Conservation (phyloP, 2,113 vertebrate species). For the Trematomus loennbergii region DNA sequence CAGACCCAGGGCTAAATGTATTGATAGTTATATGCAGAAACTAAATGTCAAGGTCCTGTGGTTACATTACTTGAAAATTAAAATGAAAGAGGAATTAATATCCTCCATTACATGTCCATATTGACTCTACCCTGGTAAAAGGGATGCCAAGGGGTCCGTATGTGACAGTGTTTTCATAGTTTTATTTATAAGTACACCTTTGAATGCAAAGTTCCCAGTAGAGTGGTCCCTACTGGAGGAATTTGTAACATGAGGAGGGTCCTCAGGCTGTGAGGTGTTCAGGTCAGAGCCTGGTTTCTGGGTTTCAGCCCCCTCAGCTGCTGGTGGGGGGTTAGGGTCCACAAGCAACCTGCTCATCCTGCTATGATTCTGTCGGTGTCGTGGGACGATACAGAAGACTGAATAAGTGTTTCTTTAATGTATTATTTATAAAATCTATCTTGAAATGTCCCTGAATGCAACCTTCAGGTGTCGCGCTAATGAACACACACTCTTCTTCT, state of each 20-base stretch:
- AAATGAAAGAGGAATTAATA: no score
- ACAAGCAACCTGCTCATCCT: neutral
- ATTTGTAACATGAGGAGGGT: slow-evolving; percentile 35
- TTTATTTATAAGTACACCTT: slow-evolving; percentile 1
- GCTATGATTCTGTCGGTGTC: neutral
- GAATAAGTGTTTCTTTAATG: neutral
- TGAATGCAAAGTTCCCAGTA: neutral
- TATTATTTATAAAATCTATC: neutral
- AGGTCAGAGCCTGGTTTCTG: slow-evolving; percentile 32
- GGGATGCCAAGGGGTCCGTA: no score
- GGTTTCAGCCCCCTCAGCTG: neutral
- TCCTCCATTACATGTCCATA: no score
- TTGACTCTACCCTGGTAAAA: no score
- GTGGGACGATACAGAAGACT: neutral
- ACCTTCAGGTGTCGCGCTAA: neutral
- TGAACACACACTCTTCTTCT: slow-evolving; percentile 23
- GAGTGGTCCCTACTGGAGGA: slow-evolving; percentile 10
- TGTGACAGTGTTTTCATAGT: neutral
- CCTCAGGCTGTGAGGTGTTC: slow-evolving; percentile 8
- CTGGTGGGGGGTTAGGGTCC: neutral
- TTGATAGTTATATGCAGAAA: no score
- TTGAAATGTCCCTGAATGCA: slow-evolving; percentile 14
- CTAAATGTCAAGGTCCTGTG: no score
- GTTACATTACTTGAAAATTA: no score
- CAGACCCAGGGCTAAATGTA: no score